Base-by-base conservation (phyloP, 1,140 invertebrate species). In the Zaprionus gabonicus region DNA sequence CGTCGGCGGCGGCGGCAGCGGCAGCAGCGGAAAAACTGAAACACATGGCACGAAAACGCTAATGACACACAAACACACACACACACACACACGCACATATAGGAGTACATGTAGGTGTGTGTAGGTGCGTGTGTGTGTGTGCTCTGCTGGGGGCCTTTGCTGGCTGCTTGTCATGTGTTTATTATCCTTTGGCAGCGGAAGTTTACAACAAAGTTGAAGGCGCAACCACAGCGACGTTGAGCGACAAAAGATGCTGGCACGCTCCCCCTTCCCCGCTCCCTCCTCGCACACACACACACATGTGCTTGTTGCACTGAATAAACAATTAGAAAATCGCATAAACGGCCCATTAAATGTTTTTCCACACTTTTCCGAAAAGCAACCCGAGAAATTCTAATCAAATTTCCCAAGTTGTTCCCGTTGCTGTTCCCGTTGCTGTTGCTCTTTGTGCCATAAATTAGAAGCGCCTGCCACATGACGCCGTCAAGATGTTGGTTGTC, bases 181-280 rank as follows among this genome's bases (percentile, higher is more conserved):
- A 76, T 76, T 76, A 76, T 76, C 69, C 74, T 76, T 76, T 76
- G 70, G 63, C 69, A 76, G 74, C 74, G 74, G 74, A 76, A 76
- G 74, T 76, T 76, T 76, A 76, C 74, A 76, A 63, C 70, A 72
- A 72, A 67, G 67, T 67, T 64, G 60, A 76, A 71, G 57, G 70
- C 69, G 31, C 46, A 66, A 62, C 74, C 60, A 69, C 74, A 72
- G 70, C 74, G 9, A 66, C 44, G 59, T 58, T 34, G 55, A 65
- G 68, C 68, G 60, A 71, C 72, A 64, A 75, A 58, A 70, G 72
- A 76, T 71, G 73, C 73, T 71, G 73, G 25, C 60, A 71, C 74
- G 62, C 60, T 56, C 55, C 36, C 31, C 36, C 15, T 1, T 0
- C 31, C 28, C 23, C 3, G 20, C 15, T 12, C n/a, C 44, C 65